Evolutionary conservation across 1,140 invertebrate species (phyloP).

Genomic region (Macrobrachium nipponense): DNA sequence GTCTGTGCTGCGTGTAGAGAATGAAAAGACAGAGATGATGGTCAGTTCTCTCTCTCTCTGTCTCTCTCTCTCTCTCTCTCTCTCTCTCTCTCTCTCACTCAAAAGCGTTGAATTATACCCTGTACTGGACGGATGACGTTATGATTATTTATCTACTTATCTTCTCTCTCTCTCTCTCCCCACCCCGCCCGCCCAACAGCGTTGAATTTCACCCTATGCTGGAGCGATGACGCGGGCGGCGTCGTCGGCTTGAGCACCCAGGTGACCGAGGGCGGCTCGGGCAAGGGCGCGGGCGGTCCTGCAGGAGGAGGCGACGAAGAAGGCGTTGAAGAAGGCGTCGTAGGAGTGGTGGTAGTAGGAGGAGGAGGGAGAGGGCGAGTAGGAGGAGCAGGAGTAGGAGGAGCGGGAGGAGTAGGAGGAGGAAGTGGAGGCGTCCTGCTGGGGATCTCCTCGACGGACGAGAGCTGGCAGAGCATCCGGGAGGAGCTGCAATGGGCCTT

Average conservation of each 20-base stretch:
- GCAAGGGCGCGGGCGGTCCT: background rate
- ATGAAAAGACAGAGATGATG: too few relatives aligned
- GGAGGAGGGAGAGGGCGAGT: background rate
- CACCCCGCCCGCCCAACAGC: conserved; percentile 2
- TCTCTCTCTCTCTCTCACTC: background rate
- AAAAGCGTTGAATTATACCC: too few relatives aligned
- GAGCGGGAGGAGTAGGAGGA: conserved; percentile 1
- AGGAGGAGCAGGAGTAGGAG: background rate
- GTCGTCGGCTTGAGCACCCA: background rate
- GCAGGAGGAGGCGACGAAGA: background rate
- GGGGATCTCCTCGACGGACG: background rate
- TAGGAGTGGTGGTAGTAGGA: too few relatives aligned
- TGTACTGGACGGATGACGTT: too few relatives aligned
- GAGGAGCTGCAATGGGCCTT: conserved; percentile 70
- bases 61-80: background rate
- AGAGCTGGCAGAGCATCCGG: conserved; percentile 31
- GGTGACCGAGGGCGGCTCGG: background rate
- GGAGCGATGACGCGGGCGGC: background rate
- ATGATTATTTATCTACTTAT: too few relatives aligned
- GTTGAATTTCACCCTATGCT: background rate
- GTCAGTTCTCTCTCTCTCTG: too few relatives aligned
- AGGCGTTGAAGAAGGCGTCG: background rate
- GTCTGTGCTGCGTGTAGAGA: too few relatives aligned
- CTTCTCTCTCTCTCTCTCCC: background rate
- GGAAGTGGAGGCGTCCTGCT: background rate